Base-by-base conservation (phyloP, 2,888 invertebrate species). In the Epinotia bilunana region DNA sequence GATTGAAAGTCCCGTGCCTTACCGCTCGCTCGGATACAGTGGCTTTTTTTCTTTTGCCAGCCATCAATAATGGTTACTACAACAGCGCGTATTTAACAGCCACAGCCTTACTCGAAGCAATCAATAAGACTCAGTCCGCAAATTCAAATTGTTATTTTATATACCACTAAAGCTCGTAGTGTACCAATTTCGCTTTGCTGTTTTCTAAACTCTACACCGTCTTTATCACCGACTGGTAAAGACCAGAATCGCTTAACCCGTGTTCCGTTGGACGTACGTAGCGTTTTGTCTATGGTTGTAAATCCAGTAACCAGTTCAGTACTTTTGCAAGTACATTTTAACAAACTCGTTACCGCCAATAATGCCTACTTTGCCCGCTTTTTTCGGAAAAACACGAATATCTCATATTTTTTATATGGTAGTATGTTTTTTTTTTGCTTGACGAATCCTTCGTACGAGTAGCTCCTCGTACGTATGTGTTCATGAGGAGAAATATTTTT, bases 81-180 rank as follows among this genome's bases (percentile, higher is more conserved):
- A 13, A 3, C 46, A 43, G n/a, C 60, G 60, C 60, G 16, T 1
- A 3, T 33, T 33, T 12, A n/a, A 2, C 39, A 61, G 49, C 28
- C 33, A 33, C 49, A 61, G 70, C 70, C 70, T 70, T 61, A 61
- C 16, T 18, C 16, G 6, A 33, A 43, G 16, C n/a, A 70, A 60
- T 28, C 70, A 70, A 70, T 61, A 70, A 13, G 13, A 20, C 2
- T 46, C n/a, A 64, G 43, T 20, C 43, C 16, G n/a, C 61, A 61
- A 61, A 70, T 70, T 70, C 23, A 46, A 60, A 70, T 60, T 33
- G 69, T 61, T 70, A 43, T 49, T 61, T 70, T 70, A 49, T 49
- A 70, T 28, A 61, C 60, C 18, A 18, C 60, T 70, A 61, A 67
- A 55, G 46, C 20, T 3, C n/a, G n/a, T 4, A 33, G 55, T 20